Conservation (phyloP, 1,140 invertebrate species). For the Linepithema humile region DNA sequence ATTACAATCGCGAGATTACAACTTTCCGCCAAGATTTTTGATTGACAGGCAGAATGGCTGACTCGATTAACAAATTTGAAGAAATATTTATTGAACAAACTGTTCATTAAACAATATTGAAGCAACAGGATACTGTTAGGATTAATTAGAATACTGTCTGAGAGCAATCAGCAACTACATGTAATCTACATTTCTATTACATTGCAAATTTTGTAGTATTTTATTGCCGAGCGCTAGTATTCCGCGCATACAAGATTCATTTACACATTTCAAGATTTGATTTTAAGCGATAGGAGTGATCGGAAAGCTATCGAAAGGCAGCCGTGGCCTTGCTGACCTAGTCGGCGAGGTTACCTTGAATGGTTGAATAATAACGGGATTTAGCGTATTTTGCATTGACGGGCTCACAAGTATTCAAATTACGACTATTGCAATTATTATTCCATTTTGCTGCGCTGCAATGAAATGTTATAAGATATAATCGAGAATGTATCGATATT, state of each 20-base stretch:
- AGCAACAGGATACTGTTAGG: no score
- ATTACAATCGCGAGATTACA: constrained; percentile 34
- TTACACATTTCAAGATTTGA: neutral
- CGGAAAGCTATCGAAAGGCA: constrained; percentile 32
- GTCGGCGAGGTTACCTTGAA: constrained; percentile 24
- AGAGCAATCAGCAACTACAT: no score
- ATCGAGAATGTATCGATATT: neutral
- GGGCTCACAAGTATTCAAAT: neutral
- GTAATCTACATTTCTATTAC: no score
- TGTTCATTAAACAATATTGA: neutral
- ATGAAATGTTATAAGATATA: constrained; percentile 9
- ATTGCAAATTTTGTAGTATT: no score
- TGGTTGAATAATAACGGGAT: constrained; percentile 51
- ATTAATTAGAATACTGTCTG: no score
- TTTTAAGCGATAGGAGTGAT: constrained; percentile 9
- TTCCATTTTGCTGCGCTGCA: neutral
- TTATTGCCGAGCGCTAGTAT: no score
- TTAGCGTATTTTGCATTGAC: constrained; percentile 30
- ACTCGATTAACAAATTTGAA: neutral
- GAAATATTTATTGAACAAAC: neutral
- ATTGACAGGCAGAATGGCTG: neutral
- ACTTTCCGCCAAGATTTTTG: neutral
- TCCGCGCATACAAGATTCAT: no score
- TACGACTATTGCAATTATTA: constrained; percentile 1
- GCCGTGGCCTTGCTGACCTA: constrained; percentile 47